Evolutionary conservation across 2,797 vertebrate genomes (phyloP).

Genomic region (Oreochromis mossambicus): DNA sequence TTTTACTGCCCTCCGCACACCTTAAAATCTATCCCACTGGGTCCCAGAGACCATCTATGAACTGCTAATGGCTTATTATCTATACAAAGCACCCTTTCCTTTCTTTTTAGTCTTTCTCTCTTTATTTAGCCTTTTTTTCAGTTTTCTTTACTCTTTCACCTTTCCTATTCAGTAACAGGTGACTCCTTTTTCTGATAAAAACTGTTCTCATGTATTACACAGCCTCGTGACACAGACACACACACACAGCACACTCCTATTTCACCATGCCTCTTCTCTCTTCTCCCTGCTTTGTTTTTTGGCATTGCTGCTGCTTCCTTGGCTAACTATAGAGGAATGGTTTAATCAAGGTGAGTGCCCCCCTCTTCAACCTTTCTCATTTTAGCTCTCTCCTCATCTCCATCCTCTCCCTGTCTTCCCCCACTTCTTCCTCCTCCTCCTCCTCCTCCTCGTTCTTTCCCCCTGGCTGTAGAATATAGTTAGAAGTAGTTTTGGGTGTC

Average conservation of each 20-base stretch:
- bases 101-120: neutral
- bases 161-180: neutral
- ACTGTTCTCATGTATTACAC: slow-evolving; percentile 35
- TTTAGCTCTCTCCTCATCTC: neutral
- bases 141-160: neutral
- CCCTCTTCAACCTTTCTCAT: slow-evolving; percentile 28
- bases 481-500: slow-evolving; percentile 40
- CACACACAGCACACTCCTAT: slow-evolving; percentile 35
- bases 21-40: neutral
- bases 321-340: slow-evolving; percentile 95
- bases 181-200: slow-evolving; percentile 3
- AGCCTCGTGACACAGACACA: slow-evolving; percentile 23
- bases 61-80: slow-evolving; percentile 27
- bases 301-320: slow-evolving; percentile 82
- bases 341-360: slow-evolving; percentile 97
- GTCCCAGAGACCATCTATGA: slow-evolving; percentile 13
- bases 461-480: slow-evolving; percentile 41
- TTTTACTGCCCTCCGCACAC: neutral
- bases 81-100: neutral
- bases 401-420: neutral
- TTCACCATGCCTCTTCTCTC: slow-evolving; percentile 73
- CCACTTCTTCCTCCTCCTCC: neutral
- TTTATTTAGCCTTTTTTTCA: neutral
- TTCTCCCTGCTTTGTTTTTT: slow-evolving; percentile 74
- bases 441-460: neutral